A percentile compares a stretch with the other conserved stretches of the same genome.
These are phyloP conservation scores for Phragmatobia fuliginosa DNA, from an alignment of 2,888 invertebrate species.

Conservation along the genomic window DNA sequence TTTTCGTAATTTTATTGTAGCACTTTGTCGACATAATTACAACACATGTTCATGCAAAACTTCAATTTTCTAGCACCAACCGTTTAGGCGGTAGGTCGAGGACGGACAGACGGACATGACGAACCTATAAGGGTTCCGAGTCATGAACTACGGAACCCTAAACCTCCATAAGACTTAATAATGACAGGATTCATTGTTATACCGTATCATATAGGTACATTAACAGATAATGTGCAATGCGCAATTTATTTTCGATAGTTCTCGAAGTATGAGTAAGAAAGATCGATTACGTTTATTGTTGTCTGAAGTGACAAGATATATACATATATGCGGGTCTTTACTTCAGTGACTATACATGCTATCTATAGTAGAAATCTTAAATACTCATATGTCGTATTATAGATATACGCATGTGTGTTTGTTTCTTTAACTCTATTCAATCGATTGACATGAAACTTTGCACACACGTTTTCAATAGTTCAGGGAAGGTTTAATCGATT, in stretches of 20 bases:
- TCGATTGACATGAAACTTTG: background rate
- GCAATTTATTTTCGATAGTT: conserved; percentile 12
- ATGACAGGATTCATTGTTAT: background rate
- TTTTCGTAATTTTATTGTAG: too few relatives aligned
- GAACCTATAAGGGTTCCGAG: too few relatives aligned
- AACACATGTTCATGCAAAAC: too few relatives aligned
- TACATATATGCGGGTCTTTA: conserved; percentile 1
- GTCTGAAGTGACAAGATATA: conserved; percentile 5
- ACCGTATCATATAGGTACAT: conserved; percentile 1
- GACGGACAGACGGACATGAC: too few relatives aligned
- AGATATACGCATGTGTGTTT: background rate
- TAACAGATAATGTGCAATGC: conserved; percentile 8
- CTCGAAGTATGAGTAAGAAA: conserved; percentile 1
- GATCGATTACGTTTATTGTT: background rate
- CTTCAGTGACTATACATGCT: background rate
- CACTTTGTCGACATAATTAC: too few relatives aligned
- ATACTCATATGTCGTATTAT: background rate
- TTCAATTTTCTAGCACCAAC: too few relatives aligned
- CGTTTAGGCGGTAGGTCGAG: too few relatives aligned
- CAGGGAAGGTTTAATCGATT: background rate
- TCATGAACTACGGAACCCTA: too few relatives aligned
- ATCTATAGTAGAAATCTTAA: background rate
- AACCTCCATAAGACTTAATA: too few relatives aligned
- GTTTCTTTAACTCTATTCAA: background rate
- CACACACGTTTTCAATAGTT: background rate